Evolutionary conservation across 2,888 invertebrate genomes (phyloP).

Genomic region (Tenthredo livida): DNA sequence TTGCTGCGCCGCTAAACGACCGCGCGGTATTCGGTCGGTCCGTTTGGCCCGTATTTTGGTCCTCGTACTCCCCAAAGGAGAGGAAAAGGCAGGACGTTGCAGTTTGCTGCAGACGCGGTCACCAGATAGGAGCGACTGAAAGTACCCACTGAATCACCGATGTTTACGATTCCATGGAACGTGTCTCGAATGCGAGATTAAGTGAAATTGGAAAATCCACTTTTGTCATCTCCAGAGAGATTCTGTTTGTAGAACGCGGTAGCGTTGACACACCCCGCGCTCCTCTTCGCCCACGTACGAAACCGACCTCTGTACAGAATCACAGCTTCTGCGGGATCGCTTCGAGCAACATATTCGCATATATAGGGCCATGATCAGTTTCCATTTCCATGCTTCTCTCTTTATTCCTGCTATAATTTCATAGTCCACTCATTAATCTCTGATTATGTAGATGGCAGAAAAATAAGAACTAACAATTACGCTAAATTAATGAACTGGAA

Average conservation of each 20-base stretch:
- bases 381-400: not conserved
- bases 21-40: slow-evolving; percentile 34
- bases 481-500: not conserved
- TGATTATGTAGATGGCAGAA: not conserved
- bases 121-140: slow-evolving; percentile 19
- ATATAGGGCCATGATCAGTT: not conserved
- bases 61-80: not conserved
- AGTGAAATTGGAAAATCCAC: slow-evolving; percentile 52
- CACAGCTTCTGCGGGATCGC: slow-evolving; percentile 18
- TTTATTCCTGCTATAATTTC: not conserved
- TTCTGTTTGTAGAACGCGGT: slow-evolving; percentile 49
- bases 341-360: not conserved
- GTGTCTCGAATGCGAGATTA: slow-evolving; percentile 50
- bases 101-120: slow-evolving; percentile 48
- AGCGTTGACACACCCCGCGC: slow-evolving; percentile 36
- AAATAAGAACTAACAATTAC: no score
- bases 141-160: slow-evolving; percentile 51
- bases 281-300: slow-evolving; percentile 19
- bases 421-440: not conserved
- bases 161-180: slow-evolving; percentile 46
- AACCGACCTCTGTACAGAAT: slow-evolving; percentile 25
- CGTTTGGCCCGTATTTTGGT: slow-evolving; percentile 29
- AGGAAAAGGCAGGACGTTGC: slow-evolving; percentile 15
- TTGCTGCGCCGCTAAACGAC: slow-evolving; percentile 56
- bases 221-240: slow-evolving; percentile 49